phyloP scores from a whole-genome alignment of 2,888 invertebrate genomes.

The Chaitophorus viminalis region DNA sequence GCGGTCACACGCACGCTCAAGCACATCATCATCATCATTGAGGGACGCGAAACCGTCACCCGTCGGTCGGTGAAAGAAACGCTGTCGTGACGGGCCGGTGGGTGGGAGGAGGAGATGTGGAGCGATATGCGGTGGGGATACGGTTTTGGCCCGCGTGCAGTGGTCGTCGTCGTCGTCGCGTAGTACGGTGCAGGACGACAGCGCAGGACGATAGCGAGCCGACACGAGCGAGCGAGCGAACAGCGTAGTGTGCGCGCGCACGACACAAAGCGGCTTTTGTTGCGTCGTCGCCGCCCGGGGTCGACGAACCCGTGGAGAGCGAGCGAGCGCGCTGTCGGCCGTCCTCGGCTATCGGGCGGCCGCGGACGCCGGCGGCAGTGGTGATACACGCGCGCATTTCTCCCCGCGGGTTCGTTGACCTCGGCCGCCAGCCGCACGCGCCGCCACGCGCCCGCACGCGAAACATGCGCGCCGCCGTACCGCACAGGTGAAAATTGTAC shows the following conservation, averaged over 20 bases:
- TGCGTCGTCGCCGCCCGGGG: conserved; percentile 44
- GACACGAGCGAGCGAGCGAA: not conserved
- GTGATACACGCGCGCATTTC: conserved; percentile 51
- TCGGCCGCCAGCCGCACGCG: conserved; percentile 25
- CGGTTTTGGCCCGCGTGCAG: no score
- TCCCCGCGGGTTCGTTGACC: conserved; percentile 52
- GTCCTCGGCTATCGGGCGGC: not conserved
- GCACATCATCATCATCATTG: no score
- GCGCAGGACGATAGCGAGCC: not conserved
- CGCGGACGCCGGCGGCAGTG: not conserved
- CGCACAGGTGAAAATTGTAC: conserved; percentile 22
- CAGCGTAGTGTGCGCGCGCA: not conserved
- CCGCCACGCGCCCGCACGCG: not conserved
- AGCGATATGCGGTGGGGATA: no score
- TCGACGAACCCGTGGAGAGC: conserved; percentile 12
- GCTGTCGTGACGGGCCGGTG: not conserved
- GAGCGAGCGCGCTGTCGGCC: conserved; percentile 20
- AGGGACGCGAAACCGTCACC: no score
- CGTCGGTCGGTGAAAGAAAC: no score
- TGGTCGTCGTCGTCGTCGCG: no score
- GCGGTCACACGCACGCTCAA: no score
- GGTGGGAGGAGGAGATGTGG: not conserved
- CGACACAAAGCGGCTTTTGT: conserved; percentile 56
- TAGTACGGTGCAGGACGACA: no score
- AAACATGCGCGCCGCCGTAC: not conserved